Base-by-base conservation (phyloP, 2,113 vertebrate species). In the Platysteira castanea region DNA sequence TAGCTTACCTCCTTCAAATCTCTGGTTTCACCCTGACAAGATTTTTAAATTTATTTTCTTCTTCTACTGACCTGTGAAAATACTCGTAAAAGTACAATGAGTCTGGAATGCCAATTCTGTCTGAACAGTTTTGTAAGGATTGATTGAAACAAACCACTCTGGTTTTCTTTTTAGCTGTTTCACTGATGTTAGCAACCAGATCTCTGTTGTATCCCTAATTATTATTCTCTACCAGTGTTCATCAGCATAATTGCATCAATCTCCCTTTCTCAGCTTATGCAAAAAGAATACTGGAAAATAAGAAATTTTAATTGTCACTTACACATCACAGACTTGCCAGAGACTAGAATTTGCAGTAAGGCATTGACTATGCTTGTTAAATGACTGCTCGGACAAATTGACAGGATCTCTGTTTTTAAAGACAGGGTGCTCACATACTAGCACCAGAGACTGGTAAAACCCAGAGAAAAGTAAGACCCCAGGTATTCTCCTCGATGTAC, bases 401-500 rank as follows among this genome's bases (percentile, higher is more conserved):
- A 16, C 14, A 46, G 56, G 12, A 57, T 77, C 28, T 89, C 41
- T 87, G 33, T 15, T 83, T 68, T 46, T 54, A 53, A 70, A 69
- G 73, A 15, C 6, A 73, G 35, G 10, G 9, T 68, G 6, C 14
- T 78, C 22, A 15, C 7, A 37, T 44, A 27, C 11, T 65, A 63
- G 31, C 33, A 33, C 7, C 23, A 84, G 30, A 44, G 11, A n/a
- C 13, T 44, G 26, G 35, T 21, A 81, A 87, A 78, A 19, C 11
- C 16, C 26, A 44, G n/a, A n/a, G 37, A 22, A 37, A 69, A 86
- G 18, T 1, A 0, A 13, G 30, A 35, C 27, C 9, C 15, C 63
- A 24, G 30, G n/a, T 77, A 31, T 2, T 4, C 20, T 64, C 2
- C 30, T 74, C 0, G 0, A 68, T 41, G 6, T 33, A 15, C 39